These are phyloP conservation scores for Pyrochroa serraticornis DNA, from an alignment of 2,888 invertebrate genomes.

Conservation along the genomic window DNA sequence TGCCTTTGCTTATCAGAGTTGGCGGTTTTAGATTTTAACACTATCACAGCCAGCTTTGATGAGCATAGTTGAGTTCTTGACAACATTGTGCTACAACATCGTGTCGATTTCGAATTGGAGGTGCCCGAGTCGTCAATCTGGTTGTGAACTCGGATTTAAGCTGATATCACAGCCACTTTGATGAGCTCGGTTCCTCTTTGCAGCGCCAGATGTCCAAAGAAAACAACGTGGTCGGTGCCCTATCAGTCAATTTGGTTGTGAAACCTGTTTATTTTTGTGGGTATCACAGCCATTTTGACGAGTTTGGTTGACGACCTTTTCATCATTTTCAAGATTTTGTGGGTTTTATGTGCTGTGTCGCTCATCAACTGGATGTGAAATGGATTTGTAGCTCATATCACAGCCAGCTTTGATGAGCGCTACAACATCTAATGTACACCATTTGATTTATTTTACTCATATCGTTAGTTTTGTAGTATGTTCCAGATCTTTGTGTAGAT, in stretches of 20 bases:
- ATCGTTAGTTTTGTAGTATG: not conserved
- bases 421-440: slow-evolving; percentile 53
- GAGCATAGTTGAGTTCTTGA: slow-evolving; percentile 72
- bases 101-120: slow-evolving; percentile 11
- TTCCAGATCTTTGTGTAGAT: slow-evolving; percentile 7
- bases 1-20: slow-evolving; percentile 56
- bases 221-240: slow-evolving; percentile 50
- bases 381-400: slow-evolving; percentile 81
- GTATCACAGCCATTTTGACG: slow-evolving; percentile 97
- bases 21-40: slow-evolving; percentile 76
- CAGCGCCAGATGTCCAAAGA: slow-evolving; percentile 20
- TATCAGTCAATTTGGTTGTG: slow-evolving; percentile 84
- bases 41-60: slow-evolving; percentile 98
- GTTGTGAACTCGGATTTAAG: slow-evolving; percentile 78
- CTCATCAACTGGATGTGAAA: slow-evolving; percentile 93
- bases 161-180: slow-evolving; percentile 98
- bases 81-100: not conserved
- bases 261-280: slow-evolving; percentile 64
- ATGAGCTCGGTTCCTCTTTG: slow-evolving; percentile 73
- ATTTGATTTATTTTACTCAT: slow-evolving; percentile 1
- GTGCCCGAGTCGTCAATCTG: slow-evolving; percentile 82
- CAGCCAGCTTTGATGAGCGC: slow-evolving; percentile 99
- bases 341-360: slow-evolving; percentile 56
- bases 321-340: slow-evolving; percentile 36
- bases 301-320: slow-evolving; percentile 71